Evolutionary conservation across 2,888 invertebrate species (phyloP).

Genomic region (Adelphocoris suturalis): DNA sequence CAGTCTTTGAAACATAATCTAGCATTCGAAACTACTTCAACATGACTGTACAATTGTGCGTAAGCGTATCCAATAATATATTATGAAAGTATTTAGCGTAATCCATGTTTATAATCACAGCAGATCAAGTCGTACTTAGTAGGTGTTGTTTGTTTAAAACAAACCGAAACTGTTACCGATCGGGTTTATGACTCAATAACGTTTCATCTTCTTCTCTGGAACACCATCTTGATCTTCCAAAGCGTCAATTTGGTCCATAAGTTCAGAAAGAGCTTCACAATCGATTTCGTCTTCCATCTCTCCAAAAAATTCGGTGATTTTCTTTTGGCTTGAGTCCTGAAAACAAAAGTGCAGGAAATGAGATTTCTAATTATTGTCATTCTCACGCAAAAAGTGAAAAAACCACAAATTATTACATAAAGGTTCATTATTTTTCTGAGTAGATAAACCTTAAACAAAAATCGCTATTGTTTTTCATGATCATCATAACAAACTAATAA

Average conservation of each 20-base stretch:
- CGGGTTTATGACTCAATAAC: constrained; percentile 1
- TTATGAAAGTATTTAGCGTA: too few relatives aligned
- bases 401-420: neutral
- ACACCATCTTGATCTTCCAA: constrained; percentile 75
- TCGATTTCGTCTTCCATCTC: constrained; percentile 74
- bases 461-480: too few relatives aligned
- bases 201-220: constrained; percentile 74
- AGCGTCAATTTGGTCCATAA: constrained; percentile 73
- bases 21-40: too few relatives aligned
- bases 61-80: too few relatives aligned
- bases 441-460: neutral
- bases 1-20: too few relatives aligned
- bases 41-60: too few relatives aligned
- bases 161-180: neutral
- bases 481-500: too few relatives aligned
- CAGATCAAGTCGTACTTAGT: too few relatives aligned
- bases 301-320: constrained; percentile 73
- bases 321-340: constrained; percentile 56
- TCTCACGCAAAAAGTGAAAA: neutral
- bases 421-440: too few relatives aligned
- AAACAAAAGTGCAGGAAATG: neutral
- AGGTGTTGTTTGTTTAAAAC: too few relatives aligned
- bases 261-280: constrained; percentile 62
- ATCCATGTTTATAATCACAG: too few relatives aligned
- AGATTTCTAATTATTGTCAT: neutral